A percentile compares a stretch with the other conserved stretches of the same genome.
Conservation (phyloP, 2,113 vertebrate genomes). For the Gnathonemus longibarbis region DNA sequence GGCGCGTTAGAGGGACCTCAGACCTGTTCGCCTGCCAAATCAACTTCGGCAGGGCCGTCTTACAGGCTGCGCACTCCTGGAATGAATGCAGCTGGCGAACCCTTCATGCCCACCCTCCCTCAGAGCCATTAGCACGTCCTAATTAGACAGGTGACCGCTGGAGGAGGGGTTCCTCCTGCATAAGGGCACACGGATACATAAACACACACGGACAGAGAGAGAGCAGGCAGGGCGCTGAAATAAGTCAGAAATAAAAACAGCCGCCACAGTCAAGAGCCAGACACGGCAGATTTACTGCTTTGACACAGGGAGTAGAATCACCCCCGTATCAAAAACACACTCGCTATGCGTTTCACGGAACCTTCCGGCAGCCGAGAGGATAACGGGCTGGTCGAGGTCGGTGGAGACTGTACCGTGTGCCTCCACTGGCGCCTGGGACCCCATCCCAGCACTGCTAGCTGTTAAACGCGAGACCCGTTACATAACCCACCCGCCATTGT, state of each 20-base stretch:
- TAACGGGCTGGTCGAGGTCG: background rate
- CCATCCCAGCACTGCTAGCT: background rate
- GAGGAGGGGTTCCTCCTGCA: background rate
- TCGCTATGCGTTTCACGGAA: background rate
- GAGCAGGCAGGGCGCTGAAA: background rate
- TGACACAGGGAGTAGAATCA: background rate
- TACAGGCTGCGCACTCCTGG: background rate
- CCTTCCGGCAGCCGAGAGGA: background rate
- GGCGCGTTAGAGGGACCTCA: background rate
- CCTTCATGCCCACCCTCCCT: background rate
- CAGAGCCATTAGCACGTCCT: background rate
- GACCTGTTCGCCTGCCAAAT: background rate
- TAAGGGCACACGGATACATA: background rate
- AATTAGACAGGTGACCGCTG: background rate
- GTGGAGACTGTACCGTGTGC: too few relatives aligned
- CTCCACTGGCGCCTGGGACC: background rate
- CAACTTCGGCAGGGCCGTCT: background rate
- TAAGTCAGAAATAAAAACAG: background rate
- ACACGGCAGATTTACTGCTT: background rate
- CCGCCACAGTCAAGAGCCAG: background rate
- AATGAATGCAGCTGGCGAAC: background rate
- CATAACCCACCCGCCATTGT: too few relatives aligned
- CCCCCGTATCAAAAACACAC: background rate
- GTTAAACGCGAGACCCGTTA: background rate
- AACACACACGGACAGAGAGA: background rate